Evolutionary conservation across 92 coral and sea anemone genomes (phyloP).

Genomic region (Heteractis magnifica): DNA sequence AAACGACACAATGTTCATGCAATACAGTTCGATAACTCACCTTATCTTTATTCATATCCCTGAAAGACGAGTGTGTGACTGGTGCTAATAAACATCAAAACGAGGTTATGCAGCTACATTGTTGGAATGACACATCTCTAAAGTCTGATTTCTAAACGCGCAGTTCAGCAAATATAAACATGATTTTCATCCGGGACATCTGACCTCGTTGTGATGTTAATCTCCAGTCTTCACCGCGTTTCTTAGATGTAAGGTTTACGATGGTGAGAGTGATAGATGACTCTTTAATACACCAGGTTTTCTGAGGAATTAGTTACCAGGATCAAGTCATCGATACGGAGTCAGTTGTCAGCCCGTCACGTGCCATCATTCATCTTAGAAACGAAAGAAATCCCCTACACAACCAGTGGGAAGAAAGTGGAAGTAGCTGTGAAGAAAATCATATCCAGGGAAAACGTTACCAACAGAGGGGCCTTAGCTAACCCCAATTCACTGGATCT

Average conservation of each 20-base stretch:
- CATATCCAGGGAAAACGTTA: constrained; percentile 73
- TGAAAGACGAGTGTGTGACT: no score
- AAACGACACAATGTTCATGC: no score
- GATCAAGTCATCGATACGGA: constrained; percentile 63
- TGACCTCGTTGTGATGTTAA: neutral
- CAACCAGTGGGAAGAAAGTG: constrained; percentile 95
- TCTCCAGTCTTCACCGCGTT: neutral
- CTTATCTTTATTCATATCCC: no score
- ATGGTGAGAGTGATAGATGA: no score
- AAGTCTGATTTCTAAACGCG: no score
- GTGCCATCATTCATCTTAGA: constrained; percentile 83
- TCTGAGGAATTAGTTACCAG: constrained; percentile 48
- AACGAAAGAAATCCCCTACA: constrained; percentile 95
- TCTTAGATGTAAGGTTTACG: no score
- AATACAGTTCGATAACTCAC: no score
- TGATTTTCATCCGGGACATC: no score
- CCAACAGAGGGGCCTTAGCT: constrained; percentile 82
- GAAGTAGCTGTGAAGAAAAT: constrained; percentile 95
- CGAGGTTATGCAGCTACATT: no score
- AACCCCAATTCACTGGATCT: constrained; percentile 90
- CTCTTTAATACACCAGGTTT: constrained; percentile 32
- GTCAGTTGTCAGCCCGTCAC: constrained; percentile 85
- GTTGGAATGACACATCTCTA: no score
- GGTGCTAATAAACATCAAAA: no score
- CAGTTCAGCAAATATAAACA: no score